phyloP scores from a whole-genome alignment of 1,140 invertebrate species.

The Lordiphosa stackelbergi region DNA sequence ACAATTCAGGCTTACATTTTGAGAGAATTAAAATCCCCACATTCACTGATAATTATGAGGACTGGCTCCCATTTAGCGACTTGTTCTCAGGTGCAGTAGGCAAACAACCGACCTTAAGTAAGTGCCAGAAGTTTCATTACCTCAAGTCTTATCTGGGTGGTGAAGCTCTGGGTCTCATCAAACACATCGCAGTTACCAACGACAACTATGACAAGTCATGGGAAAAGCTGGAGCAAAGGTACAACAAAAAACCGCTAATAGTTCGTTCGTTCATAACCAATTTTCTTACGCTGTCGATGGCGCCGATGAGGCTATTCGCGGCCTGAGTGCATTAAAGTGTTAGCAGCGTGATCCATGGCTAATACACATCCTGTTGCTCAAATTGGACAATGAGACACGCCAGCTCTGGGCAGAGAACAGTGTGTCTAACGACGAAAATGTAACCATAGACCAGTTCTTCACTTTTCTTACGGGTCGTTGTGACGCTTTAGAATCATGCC shows the following conservation, averaged over 20 bases:
- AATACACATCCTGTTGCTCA: neutral
- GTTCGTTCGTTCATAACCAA: too few species aligned
- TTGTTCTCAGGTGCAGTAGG: neutral
- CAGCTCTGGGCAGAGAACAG: too few species aligned
- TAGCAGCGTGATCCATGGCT: neutral
- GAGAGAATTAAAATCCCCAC: neutral
- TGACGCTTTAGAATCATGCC: too few species aligned
- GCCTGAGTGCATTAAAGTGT: neutral
- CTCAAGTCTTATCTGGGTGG: too few species aligned
- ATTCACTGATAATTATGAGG: neutral
- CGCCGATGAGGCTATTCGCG: neutral
- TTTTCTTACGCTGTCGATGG: neutral
- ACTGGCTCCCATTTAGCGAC: neutral
- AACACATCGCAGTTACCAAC: slow-evolving; percentile 1
- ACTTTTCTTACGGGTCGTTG: too few species aligned
- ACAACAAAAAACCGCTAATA: neutral
- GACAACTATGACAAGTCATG: neutral
- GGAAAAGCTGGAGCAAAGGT: neutral
- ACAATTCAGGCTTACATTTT: neutral
- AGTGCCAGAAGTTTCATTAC: too few species aligned
- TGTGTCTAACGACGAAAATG: too few species aligned
- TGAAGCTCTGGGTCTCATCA: neutral
- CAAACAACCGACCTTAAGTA: too few species aligned
- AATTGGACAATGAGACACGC: neutral
- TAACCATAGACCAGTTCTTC: too few species aligned